Base-by-base conservation (phyloP, 1,140 invertebrate species). In the Drosophila sechellia region DNA sequence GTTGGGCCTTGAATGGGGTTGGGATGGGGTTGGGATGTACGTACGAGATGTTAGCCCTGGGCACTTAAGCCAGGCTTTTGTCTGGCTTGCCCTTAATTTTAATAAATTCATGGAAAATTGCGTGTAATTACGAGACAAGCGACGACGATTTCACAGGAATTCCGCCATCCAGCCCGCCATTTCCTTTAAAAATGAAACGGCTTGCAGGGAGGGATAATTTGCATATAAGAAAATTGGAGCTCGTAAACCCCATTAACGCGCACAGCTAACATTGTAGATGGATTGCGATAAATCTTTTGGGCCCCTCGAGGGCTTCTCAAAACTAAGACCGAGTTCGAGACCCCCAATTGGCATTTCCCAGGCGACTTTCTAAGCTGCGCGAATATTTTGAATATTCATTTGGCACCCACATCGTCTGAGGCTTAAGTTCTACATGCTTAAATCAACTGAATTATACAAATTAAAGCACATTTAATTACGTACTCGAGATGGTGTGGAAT, bases 61-160 rank as follows among this genome's bases (percentile, higher is more conserved):
- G 79, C 81, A 60, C 83, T 86, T 78, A 81, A 71, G 77, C 73
- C 64, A 15, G 56, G 60, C 77, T 70, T 59, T 77, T 68, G 71
- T 74, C 66, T 72, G 49, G 37, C 17, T 25, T 37, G 56, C 58
- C 45, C 48, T 65, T 68, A 52, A 68, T 65, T 75, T 63, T 84
- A 89, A 87, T 87, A 89, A 89, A 90, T 89, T 90, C 84, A 89
- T 75, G 80, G 85, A 84, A 89, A 89, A 89, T 89, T 89, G 84
- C 69, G 48, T 60, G 65, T 90, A 89, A 89, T 89, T 90, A 89
- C 76, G 73, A 58, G 57, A 79, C 74, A 71, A 78, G 71, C 79
- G 77, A 77, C 66, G 85, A 90, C 77, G 61, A 90, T 89, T 87
- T 89, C 84, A 72, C 80, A 84, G 75, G 84, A 89, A 89, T 72